These are phyloP conservation scores for Tinea pellionella DNA, from an alignment of 2,888 invertebrate species.

Conservation along the genomic window DNA sequence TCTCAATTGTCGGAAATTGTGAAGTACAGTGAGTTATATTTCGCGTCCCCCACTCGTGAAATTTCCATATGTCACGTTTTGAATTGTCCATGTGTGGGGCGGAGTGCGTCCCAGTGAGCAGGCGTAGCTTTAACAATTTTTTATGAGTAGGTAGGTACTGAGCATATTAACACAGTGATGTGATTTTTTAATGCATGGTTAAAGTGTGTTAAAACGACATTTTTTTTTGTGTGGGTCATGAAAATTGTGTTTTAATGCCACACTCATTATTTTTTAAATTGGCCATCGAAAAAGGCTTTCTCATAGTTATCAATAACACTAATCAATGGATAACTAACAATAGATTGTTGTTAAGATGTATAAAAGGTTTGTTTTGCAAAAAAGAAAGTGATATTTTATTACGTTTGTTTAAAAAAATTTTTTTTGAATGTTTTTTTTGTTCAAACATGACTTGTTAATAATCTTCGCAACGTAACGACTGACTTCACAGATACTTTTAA, in stretches of 20 bases:
- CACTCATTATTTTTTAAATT: neutral
- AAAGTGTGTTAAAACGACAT: slow-evolving; percentile 25
- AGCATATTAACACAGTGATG: slow-evolving; percentile 41
- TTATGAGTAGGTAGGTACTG: slow-evolving; percentile 15
- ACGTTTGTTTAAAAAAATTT: neutral
- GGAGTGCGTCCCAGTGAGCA: slow-evolving; percentile 23
- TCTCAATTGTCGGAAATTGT: slow-evolving; percentile 54
- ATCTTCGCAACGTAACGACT: neutral
- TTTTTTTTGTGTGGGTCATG: slow-evolving; percentile 14
- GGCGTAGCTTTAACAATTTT: slow-evolving; percentile 23
- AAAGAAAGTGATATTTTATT: neutral
- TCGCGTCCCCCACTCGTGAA: slow-evolving; percentile 40
- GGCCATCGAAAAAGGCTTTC: neutral
- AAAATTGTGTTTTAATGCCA: slow-evolving; percentile 10
- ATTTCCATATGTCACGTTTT: slow-evolving; percentile 52
- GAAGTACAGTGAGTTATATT: slow-evolving; percentile 55
- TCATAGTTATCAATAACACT: neutral
- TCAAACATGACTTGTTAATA: neutral
- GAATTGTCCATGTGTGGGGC: slow-evolving; percentile 18
- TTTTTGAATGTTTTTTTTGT: neutral
- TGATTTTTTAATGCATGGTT: slow-evolving; percentile 29
- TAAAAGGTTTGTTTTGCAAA: slow-evolving; percentile 6
- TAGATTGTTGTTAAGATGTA: neutral
- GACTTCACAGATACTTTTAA: neutral
- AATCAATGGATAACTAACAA: neutral